Conservation (phyloP, 1,140 invertebrate species). For the Pseudomyrmex pallidus region DNA sequence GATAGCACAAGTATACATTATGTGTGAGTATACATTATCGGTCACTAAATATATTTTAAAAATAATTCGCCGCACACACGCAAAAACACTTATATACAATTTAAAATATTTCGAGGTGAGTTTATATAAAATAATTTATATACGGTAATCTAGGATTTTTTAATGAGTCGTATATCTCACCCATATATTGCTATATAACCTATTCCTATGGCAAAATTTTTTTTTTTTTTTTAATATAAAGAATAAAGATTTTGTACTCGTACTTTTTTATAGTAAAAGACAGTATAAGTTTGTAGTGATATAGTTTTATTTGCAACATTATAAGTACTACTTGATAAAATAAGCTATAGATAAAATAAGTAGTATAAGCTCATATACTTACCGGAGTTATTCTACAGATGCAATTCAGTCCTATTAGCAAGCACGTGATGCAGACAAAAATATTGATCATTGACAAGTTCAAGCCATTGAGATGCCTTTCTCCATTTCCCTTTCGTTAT, state of each 20-base stretch:
- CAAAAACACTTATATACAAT: neutral
- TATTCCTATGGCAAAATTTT: no score
- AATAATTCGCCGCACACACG: neutral
- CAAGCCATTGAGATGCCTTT: slow-evolving; percentile 44
- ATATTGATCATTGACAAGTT: slow-evolving; percentile 78
- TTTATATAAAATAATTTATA: neutral
- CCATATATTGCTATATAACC: no score
- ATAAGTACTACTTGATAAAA: no score
- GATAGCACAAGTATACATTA: neutral
- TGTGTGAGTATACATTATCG: neutral
- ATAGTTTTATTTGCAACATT: no score
- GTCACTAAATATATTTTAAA: neutral
- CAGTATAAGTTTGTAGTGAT: neutral
- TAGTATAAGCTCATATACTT: no score
- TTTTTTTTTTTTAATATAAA: neutral
- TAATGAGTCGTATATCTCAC: no score
- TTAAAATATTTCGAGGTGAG: no score
- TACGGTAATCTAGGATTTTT: no score
- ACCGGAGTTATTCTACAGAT: neutral
- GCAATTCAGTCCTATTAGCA: slow-evolving; percentile 76
- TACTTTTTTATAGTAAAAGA: neutral
- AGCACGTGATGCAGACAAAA: slow-evolving; percentile 71
- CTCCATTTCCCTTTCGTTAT: neutral
- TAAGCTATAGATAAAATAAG: no score
- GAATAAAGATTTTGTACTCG: neutral